Evolutionary conservation across 2,888 invertebrate genomes (phyloP), one percentile per base, ranked within the genome.

Genomic region (Andricus curvator): DNA sequence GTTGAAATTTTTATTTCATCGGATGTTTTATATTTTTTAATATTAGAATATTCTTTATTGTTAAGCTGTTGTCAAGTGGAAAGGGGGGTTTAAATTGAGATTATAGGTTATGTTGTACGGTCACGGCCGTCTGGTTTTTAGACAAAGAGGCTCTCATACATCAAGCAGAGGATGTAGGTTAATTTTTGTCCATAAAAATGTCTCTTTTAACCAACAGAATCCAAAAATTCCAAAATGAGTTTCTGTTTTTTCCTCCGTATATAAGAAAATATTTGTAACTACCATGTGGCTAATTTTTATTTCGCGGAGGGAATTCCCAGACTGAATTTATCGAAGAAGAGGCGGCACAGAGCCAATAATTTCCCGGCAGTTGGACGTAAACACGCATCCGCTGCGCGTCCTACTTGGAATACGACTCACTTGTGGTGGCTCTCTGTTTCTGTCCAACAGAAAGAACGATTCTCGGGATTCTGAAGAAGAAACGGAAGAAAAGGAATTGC

Each of bases 301-400:
- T 25, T 62, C 6, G 25, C 13, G 15, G 15, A 62, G 15, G 62
- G 62, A 62, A 62, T 62, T 62, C 25, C 62, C 25, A 13, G 62
- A 62, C 22, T 25, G 62, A 62, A 25, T 62, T 62, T 25, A 62
- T 25, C 15, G 25, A 25, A 25, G 13, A 15, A 62, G 4, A 25
- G 62, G 62, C 62, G 25, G 25, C 25, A n/a, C 62, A 62, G 62
- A 25, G 62, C 25, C 62, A 62, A 62, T 62, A 25, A 22, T 62
- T 62, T 62, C 25, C 25, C 62, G 15, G 25, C n/a, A 11, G 25
- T 62, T 25, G 25, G 62, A 62, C 25, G 25, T 25, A 25, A 62
- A 62, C 25, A 62, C 15, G 78, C 81, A 80, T 83, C 82, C 82
- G 82, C 80, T 83, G 82, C 77, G 82, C 82, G 82, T 84, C 82